A percentile compares a stretch with the other conserved stretches of the same genome.
These are phyloP conservation scores for Chloropsis hardwickii DNA, from an alignment of 2,113 vertebrate species.

Conservation along the genomic window DNA sequence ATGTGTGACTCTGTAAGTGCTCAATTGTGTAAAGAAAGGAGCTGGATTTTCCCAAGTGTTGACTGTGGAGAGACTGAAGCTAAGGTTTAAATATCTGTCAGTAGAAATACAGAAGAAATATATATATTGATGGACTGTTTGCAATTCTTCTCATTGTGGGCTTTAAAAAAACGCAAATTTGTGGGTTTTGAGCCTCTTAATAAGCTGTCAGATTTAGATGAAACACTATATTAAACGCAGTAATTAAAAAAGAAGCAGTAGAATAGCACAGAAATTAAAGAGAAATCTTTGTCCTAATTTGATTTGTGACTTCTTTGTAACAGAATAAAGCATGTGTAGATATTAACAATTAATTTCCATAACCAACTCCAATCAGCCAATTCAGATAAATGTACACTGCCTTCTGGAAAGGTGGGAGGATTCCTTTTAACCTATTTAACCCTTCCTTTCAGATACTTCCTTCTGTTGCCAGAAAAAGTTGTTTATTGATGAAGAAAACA, in stretches of 20 bases:
- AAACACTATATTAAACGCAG: constrained; percentile 17
- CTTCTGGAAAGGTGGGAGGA: constrained; percentile 2
- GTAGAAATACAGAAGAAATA: background rate
- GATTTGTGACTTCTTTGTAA: constrained; percentile 55
- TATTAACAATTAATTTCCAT: constrained; percentile 56
- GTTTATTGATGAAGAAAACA: constrained; percentile 1
- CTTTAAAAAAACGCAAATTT: constrained; percentile 25
- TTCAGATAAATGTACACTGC: constrained; percentile 6
- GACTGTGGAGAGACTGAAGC: background rate
- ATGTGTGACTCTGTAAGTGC: background rate
- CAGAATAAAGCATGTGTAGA: constrained; percentile 21
- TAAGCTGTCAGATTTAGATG: constrained; percentile 27
- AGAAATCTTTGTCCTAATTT: constrained; percentile 47
- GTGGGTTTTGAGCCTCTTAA: constrained; percentile 29
- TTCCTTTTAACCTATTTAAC: constrained; percentile 36
- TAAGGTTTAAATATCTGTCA: constrained; percentile 13
- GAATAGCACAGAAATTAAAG: constrained; percentile 37
- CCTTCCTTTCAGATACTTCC: background rate
- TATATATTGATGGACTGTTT: background rate
- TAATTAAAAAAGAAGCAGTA: constrained; percentile 29
- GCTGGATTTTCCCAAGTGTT: constrained; percentile 9
- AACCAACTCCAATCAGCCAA: constrained; percentile 19
- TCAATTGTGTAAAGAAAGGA: background rate
- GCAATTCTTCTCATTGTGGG: background rate
- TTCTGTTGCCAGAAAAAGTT: background rate